Conservation (phyloP, 1,140 invertebrate genomes). For the Diplogasteroides magnus region DNA sequence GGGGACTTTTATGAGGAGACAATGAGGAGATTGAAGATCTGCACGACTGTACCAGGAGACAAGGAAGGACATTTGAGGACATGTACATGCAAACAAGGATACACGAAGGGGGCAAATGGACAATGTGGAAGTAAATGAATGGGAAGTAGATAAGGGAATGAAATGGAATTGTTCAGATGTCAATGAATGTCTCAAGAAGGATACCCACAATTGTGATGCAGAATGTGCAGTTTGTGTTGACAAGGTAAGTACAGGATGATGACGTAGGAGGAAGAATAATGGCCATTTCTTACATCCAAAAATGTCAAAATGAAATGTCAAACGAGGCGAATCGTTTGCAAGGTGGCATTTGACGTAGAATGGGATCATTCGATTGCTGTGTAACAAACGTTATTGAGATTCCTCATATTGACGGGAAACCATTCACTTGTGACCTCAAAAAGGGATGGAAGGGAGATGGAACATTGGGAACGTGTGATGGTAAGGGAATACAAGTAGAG, state of each 20-base stretch:
- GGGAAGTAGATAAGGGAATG: background rate
- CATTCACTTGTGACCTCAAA: background rate
- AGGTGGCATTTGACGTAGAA: too few relatives aligned
- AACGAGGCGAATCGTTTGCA: too few relatives aligned
- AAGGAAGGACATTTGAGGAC: background rate
- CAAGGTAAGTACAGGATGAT: background rate
- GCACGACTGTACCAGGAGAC: background rate
- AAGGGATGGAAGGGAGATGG: background rate
- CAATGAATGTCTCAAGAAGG: background rate
- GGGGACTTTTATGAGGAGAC: too few relatives aligned
- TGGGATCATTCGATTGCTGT: too few relatives aligned
- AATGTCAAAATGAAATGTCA: too few relatives aligned
- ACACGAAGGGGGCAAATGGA: background rate
- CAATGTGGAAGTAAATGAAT: background rate
- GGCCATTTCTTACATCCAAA: too few relatives aligned
- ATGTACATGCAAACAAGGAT: background rate
- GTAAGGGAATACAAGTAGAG: background rate
- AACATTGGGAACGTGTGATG: background rate
- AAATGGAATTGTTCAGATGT: background rate
- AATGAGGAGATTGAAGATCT: background rate
- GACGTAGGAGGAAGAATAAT: background rate
- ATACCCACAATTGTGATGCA: background rate
- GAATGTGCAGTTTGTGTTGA: background rate
- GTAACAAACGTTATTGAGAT: too few relatives aligned
- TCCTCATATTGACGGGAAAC: background rate